Evolutionary conservation across 2,797 vertebrate species (phyloP).

Genomic region (Esox lucius): DNA sequence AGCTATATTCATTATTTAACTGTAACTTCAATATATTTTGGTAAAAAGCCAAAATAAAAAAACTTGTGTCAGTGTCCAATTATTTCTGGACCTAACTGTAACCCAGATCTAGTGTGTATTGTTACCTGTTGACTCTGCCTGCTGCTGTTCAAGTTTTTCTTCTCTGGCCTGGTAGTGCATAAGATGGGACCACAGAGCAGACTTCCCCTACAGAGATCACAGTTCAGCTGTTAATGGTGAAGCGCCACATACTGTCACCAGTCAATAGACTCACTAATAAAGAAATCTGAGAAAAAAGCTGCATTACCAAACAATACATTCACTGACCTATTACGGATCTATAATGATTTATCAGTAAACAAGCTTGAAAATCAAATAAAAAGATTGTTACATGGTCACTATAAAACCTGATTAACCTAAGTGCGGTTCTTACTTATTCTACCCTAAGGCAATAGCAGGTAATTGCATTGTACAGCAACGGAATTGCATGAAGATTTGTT

Average conservation of each 20-base stretch:
- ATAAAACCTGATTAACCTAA: slow-evolving; percentile 15
- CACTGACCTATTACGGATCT: neutral
- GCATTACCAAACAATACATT: neutral
- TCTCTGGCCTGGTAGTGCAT: slow-evolving; percentile 87
- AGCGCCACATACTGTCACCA: neutral
- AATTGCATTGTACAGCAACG: neutral
- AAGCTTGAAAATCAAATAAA: slow-evolving; percentile 11
- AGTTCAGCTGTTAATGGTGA: slow-evolving; percentile 18
- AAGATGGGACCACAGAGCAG: slow-evolving; percentile 92
- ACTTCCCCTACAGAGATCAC: slow-evolving; percentile 81
- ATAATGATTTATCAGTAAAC: slow-evolving; percentile 10
- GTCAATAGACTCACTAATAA: neutral
- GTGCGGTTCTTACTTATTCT: neutral
- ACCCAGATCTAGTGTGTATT: neutral
- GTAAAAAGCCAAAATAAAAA: too few relatives aligned
- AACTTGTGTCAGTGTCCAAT: too few relatives aligned
- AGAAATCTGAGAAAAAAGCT: slow-evolving; percentile 5
- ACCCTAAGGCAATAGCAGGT: neutral
- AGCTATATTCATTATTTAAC: too few relatives aligned
- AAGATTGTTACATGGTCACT: slow-evolving; percentile 5
- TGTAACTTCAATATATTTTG: too few relatives aligned
- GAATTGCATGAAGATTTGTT: neutral
- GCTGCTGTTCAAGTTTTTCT: slow-evolving; percentile 81
- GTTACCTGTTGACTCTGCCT: slow-evolving; percentile 80
- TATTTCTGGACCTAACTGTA: too few relatives aligned